phyloP scores from a whole-genome alignment of 2,888 invertebrate genomes.

The Pyralis farinalis region DNA sequence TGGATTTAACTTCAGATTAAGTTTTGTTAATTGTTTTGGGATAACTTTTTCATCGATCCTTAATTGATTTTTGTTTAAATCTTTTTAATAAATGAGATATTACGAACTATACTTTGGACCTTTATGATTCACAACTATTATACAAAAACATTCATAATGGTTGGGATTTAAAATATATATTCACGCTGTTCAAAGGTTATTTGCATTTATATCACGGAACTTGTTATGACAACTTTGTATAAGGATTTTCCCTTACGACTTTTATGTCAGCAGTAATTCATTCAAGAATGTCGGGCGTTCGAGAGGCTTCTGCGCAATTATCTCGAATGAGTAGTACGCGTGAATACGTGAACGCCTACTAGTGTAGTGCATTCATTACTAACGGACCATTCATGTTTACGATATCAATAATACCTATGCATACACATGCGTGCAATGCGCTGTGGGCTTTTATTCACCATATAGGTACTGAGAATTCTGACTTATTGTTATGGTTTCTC shows the following conservation, averaged over 20 bases:
- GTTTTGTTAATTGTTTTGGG: slow-evolving; percentile 69
- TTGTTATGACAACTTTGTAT: no score
- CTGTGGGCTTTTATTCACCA: no score
- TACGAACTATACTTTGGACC: no score
- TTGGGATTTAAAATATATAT: no score
- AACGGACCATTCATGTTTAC: slow-evolving; percentile 17
- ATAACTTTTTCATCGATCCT: slow-evolving; percentile 39
- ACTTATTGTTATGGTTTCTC: no score
- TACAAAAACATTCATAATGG: no score
- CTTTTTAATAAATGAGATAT: not conserved
- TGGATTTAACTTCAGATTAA: slow-evolving; percentile 61
- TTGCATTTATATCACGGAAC: no score
- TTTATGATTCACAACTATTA: no score
- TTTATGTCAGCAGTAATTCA: not conserved
- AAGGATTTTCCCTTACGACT: no score
- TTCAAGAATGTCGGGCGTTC: slow-evolving; percentile 5
- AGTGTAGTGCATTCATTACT: slow-evolving; percentile 13
- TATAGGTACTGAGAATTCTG: no score
- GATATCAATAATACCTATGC: not conserved
- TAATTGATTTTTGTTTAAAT: slow-evolving; percentile 43
- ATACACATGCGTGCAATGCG: not conserved
- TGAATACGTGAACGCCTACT: slow-evolving; percentile 17
- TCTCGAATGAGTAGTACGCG: slow-evolving; percentile 1
- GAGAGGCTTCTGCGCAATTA: slow-evolving; percentile 2
- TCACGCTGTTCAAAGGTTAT: no score